Conservation (phyloP, 2,113 vertebrate genomes). For the Erythrocercus mccallii region DNA sequence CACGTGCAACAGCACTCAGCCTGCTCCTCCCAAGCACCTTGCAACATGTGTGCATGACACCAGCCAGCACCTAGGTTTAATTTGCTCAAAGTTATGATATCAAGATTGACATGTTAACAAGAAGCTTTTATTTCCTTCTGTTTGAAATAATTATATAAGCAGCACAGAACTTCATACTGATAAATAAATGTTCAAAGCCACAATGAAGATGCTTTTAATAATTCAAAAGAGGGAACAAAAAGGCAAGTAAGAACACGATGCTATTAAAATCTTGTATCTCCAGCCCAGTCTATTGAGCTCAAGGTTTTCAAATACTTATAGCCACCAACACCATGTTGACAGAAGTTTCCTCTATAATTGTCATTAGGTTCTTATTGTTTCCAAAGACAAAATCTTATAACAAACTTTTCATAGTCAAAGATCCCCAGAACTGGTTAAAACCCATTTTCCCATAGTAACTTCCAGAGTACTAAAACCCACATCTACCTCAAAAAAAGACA, state of each 20-base stretch:
- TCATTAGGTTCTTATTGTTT: neutral
- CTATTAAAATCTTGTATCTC: neutral
- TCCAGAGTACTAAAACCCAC: neutral
- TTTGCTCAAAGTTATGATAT: neutral
- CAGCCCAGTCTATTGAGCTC: neutral
- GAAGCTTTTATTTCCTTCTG: neutral
- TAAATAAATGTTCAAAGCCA: neutral
- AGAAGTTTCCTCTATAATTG: neutral
- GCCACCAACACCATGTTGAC: neutral
- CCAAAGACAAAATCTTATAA: neutral
- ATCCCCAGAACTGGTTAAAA: neutral
- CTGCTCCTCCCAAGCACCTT: neutral
- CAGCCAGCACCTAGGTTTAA: neutral
- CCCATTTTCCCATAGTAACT: neutral
- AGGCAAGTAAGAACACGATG: neutral
- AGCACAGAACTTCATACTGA: neutral
- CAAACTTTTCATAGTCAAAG: neutral
- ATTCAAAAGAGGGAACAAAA: neutral
- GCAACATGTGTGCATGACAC: neutral
- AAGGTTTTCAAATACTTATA: neutral
- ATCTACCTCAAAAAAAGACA: neutral
- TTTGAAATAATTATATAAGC: neutral
- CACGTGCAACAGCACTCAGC: neutral
- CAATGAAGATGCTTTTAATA: fast-evolving
- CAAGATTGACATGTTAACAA: neutral